phyloP scores from a whole-genome alignment of 1,140 invertebrate species.

The Bradysia coprophila region DNA sequence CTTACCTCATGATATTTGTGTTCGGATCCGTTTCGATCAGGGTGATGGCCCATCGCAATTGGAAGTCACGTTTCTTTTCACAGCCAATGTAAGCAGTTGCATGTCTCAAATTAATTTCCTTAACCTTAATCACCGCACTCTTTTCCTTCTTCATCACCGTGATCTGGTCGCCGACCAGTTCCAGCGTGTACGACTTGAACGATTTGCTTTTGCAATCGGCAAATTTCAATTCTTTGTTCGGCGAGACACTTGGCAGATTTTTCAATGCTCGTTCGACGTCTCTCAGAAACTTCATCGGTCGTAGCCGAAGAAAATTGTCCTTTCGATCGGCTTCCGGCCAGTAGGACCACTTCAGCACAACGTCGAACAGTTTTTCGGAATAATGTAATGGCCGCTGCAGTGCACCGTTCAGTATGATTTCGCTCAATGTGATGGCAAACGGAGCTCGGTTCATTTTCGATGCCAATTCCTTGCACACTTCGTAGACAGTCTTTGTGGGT shows the following conservation, averaged over 20 bases:
- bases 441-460: constrained; percentile 37
- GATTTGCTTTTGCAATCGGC: constrained; percentile 56
- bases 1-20: constrained; percentile 41
- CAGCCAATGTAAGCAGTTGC: constrained; percentile 46
- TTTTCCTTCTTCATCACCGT: constrained; percentile 47
- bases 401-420: constrained; percentile 50
- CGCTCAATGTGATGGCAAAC: constrained; percentile 49
- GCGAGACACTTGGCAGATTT: constrained; percentile 32
- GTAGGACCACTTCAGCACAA: constrained; percentile 63
- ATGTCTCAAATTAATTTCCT: constrained; percentile 20
- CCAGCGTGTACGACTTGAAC: constrained; percentile 57
- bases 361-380: constrained; percentile 41
- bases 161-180: constrained; percentile 60
- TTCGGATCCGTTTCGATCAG: constrained; percentile 43
- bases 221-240: constrained; percentile 52
- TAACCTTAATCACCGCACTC: constrained; percentile 9
- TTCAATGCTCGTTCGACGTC: constrained; percentile 25
- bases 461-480: constrained; percentile 47
- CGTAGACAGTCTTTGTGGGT: constrained; percentile 54
- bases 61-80: constrained; percentile 61
- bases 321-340: constrained; percentile 68
- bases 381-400: constrained; percentile 60
- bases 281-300: constrained; percentile 27
- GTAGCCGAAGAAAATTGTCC: constrained; percentile 60
- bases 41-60: constrained; percentile 57